Conservation (phyloP, 2,888 invertebrate species). For the Girardia tigrina region DNA sequence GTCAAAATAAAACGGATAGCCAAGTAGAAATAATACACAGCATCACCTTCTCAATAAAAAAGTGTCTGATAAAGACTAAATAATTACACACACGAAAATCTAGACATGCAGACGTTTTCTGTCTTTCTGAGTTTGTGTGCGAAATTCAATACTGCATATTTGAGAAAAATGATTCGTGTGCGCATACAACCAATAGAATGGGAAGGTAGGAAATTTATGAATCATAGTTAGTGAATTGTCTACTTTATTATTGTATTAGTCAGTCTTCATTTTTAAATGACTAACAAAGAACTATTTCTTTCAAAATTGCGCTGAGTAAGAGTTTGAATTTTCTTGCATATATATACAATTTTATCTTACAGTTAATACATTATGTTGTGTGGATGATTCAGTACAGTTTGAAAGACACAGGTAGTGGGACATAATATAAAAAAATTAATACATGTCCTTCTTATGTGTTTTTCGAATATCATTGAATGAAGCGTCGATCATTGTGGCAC, state of each 20-base stretch:
- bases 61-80: neutral
- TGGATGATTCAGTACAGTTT: slow-evolving; percentile 6
- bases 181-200: neutral
- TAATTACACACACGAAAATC: neutral
- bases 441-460: slow-evolving; percentile 18
- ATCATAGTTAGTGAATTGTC: slow-evolving; percentile 15
- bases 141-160: neutral
- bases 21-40: slow-evolving; percentile 6
- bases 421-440: neutral
- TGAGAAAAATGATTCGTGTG: slow-evolving; percentile 1
- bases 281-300: neutral
- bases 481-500: neutral
- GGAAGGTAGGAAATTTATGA: slow-evolving; percentile 18
- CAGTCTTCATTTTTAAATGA: slow-evolving; percentile 18
- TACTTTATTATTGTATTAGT: slow-evolving; percentile 19
- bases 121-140: slow-evolving; percentile 6
- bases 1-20: slow-evolving; percentile 3
- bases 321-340: slow-evolving; percentile 19
- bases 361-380: neutral
- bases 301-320: slow-evolving; percentile 17
- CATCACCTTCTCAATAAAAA: neutral
- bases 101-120: slow-evolving; percentile 14
- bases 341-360: slow-evolving; percentile 16
- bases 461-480: slow-evolving; percentile 9
- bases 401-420: slow-evolving; percentile 23